These are phyloP conservation scores for Pecten maximus DNA, from an alignment of 2,888 invertebrate species.

Conservation along the genomic window DNA sequence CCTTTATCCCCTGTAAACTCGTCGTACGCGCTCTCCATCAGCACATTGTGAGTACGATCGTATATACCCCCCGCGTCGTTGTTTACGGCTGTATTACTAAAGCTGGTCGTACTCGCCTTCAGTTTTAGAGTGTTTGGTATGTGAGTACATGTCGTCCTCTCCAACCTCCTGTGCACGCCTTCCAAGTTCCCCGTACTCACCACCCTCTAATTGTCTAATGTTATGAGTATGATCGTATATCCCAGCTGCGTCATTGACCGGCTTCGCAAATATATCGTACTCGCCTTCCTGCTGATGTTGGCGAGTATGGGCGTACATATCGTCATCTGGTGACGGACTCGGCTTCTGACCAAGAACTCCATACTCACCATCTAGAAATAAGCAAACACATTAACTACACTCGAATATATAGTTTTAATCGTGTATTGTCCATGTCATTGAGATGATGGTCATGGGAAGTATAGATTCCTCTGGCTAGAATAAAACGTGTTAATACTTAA, in stretches of 20 bases:
- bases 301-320: background rate
- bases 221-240: background rate
- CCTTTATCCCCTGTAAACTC: background rate
- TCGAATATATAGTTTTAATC: no score
- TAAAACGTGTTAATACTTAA: no score
- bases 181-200: conserved; percentile 6
- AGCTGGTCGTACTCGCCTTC: background rate
- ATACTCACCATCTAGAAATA: background rate
- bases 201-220: background rate
- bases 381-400: no score
- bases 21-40: background rate
- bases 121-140: background rate
- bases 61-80: background rate
- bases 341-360: background rate
- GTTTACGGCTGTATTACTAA: background rate
- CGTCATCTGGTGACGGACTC: background rate
- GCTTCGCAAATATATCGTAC: background rate
- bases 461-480: no score
- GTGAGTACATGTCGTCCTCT: background rate
- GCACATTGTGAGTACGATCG: background rate
- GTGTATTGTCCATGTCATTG: no score
- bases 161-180: background rate
- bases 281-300: background rate
- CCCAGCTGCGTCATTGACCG: background rate
- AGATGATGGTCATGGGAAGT: no score